Evolutionary conservation across 2,113 vertebrate genomes (phyloP).

Genomic region (Abramis brama): DNA sequence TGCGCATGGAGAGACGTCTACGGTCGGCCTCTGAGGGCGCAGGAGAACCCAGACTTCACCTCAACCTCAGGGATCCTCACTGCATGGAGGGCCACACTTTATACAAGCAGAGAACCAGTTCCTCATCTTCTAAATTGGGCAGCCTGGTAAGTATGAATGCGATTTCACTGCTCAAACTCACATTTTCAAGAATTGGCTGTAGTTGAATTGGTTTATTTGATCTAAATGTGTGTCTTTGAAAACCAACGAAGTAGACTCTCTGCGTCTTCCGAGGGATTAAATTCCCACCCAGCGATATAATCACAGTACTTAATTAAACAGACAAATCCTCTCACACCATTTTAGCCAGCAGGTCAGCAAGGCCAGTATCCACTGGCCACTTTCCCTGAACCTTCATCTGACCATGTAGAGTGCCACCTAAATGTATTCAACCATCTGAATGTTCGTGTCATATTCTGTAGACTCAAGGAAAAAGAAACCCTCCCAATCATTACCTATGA

Average conservation of each 20-base stretch:
- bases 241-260: slow-evolving; percentile 13
- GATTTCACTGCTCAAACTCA: not conserved
- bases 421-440: not conserved
- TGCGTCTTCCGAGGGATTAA: slow-evolving; percentile 47
- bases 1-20: slow-evolving; percentile 86
- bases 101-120: slow-evolving; percentile 86
- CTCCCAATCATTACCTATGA: too few relatives aligned
- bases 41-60: slow-evolving; percentile 84
- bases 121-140: slow-evolving; percentile 95
- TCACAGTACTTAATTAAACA: slow-evolving; percentile 44
- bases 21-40: slow-evolving; percentile 96
- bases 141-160: slow-evolving; percentile 86
- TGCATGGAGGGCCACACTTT: slow-evolving; percentile 79
- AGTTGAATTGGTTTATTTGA: not conserved
- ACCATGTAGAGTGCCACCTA: not conserved
- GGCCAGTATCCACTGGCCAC: not conserved
- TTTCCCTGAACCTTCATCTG: not conserved
- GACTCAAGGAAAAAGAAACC: not conserved
- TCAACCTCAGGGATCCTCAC: slow-evolving; percentile 85
- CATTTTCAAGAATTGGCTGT: not conserved
- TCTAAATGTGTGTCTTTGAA: not conserved
- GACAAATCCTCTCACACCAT: slow-evolving; percentile 44
- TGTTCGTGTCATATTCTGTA: not conserved
- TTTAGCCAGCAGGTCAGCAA: slow-evolving; percentile 30
- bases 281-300: slow-evolving; percentile 43